phyloP scores from a whole-genome alignment of 1,140 invertebrate species.

The Oscheius sp. region DNA sequence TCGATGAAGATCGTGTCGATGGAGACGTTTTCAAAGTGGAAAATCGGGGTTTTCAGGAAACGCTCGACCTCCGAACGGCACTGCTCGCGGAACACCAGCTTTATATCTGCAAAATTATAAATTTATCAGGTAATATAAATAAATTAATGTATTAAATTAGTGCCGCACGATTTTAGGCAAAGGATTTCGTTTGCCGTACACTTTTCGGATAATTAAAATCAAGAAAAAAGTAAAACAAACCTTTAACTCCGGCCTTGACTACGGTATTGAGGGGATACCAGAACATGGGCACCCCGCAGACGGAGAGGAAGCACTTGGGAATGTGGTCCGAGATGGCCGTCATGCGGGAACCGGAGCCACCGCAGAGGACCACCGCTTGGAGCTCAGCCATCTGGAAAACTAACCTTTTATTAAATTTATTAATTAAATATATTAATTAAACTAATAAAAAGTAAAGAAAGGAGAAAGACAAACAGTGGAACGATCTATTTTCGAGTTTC shows the following conservation, averaged over 20 bases:
- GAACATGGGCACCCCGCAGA: conserved; percentile 29
- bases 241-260: conserved; percentile 22
- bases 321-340: background rate
- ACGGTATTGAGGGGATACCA: conserved; percentile 18
- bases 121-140: no score
- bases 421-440: conserved; percentile 16
- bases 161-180: no score
- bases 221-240: background rate
- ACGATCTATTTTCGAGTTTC: background rate
- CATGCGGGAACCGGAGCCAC: conserved; percentile 21
- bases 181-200: no score
- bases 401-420: background rate
- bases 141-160: no score
- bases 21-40: conserved; percentile 5
- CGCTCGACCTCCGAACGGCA: background rate
- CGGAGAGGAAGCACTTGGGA: conserved; percentile 29
- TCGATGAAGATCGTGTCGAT: background rate
- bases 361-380: conserved; percentile 15
- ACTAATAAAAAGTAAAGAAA: no score
- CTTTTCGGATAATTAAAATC: no score
- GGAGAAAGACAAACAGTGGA: background rate
- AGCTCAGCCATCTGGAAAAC: conserved; percentile 23
- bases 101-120: conserved; percentile 14
- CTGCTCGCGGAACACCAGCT: conserved; percentile 9
- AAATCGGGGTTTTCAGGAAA: background rate